Evolutionary conservation across 1,140 invertebrate species (phyloP), one percentile per base, ranked within the genome.

Genomic region (Zaprionus inermis): DNA sequence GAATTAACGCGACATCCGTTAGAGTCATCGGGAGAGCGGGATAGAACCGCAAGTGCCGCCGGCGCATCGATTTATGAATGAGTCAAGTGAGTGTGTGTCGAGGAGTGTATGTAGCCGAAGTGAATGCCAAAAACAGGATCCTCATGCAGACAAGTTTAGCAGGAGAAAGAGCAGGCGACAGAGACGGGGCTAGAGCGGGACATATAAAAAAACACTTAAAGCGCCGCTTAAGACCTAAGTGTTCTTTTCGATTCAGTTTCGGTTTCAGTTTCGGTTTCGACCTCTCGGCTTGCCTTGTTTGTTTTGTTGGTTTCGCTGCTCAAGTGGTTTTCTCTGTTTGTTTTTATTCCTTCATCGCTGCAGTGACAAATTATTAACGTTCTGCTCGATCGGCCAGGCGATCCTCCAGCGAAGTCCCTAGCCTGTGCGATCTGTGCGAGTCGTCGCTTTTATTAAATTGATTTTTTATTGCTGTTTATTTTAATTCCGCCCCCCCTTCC

Each of bases 361-460:
- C 84, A 75, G 80, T 89, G 84, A 88, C 84, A 88, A 89, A 88
- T 88, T 88, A 88, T 88, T 89, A 89, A 89, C 84, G 80, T 83
- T 72, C 60, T 70, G 78, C 79, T 72, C 80, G 38, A 79, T 85
- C 83, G 38, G 16, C 61, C 41, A 22, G 49, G 22, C 18, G 44
- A 38, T 44, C 38, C 38, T 44, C 6, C 36, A 6, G 4, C 38
- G n/a, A 6, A 32, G n/a, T 44, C 38, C n/a, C n/a, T 7, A 7
- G 12, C 51, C 22, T 2, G 22, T 12, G 49, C 12, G 20, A 54
- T 24, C 36, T 60, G 18, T 49, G 30, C 36, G 16, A 32, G 24
- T 71, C 36, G 64, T 72, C 73, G 70, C 58, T 83, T 80, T 89
- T 84, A 69, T 83, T 57, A 89, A 88, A 88, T 88, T 84, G 74